Percentiles rank a stretch among this genome's conserved stretches.
Evolutionary conservation across 2,113 vertebrate genomes (phyloP).

Genomic region (Lutjanus erythropterus): DNA sequence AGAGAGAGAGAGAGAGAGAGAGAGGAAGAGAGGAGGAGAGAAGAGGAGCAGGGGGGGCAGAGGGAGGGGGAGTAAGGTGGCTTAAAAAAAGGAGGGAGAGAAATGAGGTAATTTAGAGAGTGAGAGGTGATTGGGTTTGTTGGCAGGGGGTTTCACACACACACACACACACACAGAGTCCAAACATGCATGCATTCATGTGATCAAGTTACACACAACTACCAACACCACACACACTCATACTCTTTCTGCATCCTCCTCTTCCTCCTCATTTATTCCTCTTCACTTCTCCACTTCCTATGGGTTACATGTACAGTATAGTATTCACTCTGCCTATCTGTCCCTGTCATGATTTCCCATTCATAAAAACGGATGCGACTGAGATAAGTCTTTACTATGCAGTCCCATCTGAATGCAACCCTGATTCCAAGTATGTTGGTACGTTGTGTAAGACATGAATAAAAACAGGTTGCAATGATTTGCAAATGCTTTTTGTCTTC

Average conservation of each 20-base stretch:
- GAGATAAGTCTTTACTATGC: too few species aligned
- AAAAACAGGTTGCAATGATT: too few species aligned
- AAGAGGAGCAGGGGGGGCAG: slow-evolving; percentile 70
- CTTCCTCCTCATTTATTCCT: slow-evolving; percentile 3
- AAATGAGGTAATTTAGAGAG: slow-evolving; percentile 75
- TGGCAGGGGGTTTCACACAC: slow-evolving; percentile 47
- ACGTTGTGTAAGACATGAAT: too few species aligned
- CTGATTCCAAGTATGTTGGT: too few species aligned
- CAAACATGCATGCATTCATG: slow-evolving; percentile 28
- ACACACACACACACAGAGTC: slow-evolving; percentile 32
- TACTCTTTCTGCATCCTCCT: slow-evolving; percentile 4
- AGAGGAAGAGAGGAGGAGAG: slow-evolving; percentile 64
- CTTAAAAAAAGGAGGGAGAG: slow-evolving; percentile 79
- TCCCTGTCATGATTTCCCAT: slow-evolving; percentile 72
- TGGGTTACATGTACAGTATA: slow-evolving; percentile 45
- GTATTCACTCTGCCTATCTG: slow-evolving; percentile 45
- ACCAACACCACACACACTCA: slow-evolving; percentile 2
- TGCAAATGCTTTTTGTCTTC: too few species aligned
- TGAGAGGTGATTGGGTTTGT: slow-evolving; percentile 70
- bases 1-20: slow-evolving; percentile 66
- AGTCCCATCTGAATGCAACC: too few species aligned
- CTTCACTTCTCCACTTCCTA: slow-evolving; percentile 7
- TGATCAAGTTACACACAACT: slow-evolving; percentile 29
- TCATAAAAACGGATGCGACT: slow-evolving; percentile 73
- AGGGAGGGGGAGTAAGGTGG: slow-evolving; percentile 74